Percentiles rank a stretch among this genome's conserved stretches.
phyloP scores from a whole-genome alignment of 2,888 invertebrate species.

The Nebria salina region DNA sequence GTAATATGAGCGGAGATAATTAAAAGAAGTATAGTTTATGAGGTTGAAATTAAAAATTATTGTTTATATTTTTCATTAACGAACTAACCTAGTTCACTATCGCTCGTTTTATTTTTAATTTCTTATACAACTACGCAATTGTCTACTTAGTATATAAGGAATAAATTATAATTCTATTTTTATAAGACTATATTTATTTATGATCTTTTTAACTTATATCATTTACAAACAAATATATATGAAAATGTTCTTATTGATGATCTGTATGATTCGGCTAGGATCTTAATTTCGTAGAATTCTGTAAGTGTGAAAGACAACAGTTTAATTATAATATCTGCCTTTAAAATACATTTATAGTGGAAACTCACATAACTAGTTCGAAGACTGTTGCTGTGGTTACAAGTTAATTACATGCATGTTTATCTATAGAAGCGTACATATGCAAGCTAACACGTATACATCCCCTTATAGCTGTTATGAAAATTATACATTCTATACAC shows the following conservation, averaged over 20 bases:
- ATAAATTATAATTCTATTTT: background rate
- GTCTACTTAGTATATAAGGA: background rate
- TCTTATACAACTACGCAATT: background rate
- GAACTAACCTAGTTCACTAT: background rate
- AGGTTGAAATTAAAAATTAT: conserved; percentile 7
- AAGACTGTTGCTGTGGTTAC: background rate
- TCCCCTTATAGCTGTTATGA: background rate
- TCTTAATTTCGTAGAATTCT: too few relatives aligned
- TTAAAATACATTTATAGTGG: background rate
- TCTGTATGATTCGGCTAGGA: too few relatives aligned
- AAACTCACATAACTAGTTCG: background rate
- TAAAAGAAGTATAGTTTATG: background rate
- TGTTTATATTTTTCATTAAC: background rate
- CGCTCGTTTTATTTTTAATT: background rate
- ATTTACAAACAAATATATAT: too few relatives aligned
- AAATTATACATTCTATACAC: background rate
- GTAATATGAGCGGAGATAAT: conserved; percentile 3
- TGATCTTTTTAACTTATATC: too few relatives aligned
- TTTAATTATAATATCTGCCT: background rate
- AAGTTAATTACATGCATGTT: background rate
- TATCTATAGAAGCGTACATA: background rate
- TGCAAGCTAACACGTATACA: background rate
- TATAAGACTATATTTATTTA: too few relatives aligned
- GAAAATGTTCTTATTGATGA: too few relatives aligned
- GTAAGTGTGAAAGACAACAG: background rate